Base-by-base conservation (phyloP, 2,797 vertebrate species). In the Anabacerthia variegaticeps region DNA sequence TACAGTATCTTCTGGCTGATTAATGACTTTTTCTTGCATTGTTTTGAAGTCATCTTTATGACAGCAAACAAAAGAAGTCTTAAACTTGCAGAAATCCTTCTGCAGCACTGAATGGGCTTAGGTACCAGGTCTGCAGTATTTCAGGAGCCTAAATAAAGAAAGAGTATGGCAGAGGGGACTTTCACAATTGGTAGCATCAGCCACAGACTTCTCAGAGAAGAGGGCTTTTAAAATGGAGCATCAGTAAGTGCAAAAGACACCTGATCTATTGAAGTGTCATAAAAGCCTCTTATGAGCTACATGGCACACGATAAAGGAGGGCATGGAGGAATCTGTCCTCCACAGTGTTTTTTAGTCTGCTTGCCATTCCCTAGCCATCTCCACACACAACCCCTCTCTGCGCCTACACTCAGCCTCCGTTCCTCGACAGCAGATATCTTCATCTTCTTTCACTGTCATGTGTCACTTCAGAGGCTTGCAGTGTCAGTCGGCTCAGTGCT, bases 401-500 rank as follows among this genome's bases (percentile, higher is more conserved):
- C 15, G 39, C 21, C 23, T 11, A 6, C 6, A 7, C 56, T 22
- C 41, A n/a, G 30, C 6, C 12, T 7, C 61, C 4, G 7, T 12
- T 5, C 23, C 51, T 34, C 3, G 6, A 26, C 7, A 87, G 52
- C 48, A 67, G 65, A 59, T 44, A 27, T 13, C 34, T 15, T 44
- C 13, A 4, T 59, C 15, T 79, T 52, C 49, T 86, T 67, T 68
- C 27, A 7, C 5, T 24, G 32, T 52, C 61, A 21, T 59, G 43
- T 6, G 9, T 19, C 54, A 56, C 19, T 46, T 65, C 22, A 63
- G 76, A 87, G 14, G 34, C 51, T 85, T 54, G 41, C 46, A 34
- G 34, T 0, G 1, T 67, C 71, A 54, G 17, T 27, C 0, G 1
- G 52, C 44, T 63, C 36, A 51, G 1, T 0, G 3, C 63, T 77